Conservation (phyloP, 2,113 vertebrate genomes). For the Triplophysa dalaica region DNA sequence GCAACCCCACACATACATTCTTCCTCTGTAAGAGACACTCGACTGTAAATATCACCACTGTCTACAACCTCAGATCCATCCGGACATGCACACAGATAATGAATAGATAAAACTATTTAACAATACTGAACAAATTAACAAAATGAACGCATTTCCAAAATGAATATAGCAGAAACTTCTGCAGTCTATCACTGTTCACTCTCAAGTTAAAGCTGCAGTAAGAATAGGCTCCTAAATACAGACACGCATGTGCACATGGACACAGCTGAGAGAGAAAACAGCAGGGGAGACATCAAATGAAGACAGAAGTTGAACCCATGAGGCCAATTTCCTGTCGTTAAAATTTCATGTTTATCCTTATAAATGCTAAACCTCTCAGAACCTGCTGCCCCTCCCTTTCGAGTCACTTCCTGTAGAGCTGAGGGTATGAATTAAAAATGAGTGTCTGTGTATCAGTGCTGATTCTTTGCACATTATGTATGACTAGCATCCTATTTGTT, state of each 20-base stretch:
- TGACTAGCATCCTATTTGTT: slow-evolving; percentile 20
- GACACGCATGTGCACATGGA: slow-evolving; percentile 19
- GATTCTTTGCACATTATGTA: slow-evolving; percentile 27
- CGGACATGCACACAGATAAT: neutral
- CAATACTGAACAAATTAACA: too few relatives aligned
- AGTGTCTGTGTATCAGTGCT: slow-evolving; percentile 29
- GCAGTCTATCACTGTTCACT: neutral
- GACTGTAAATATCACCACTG: slow-evolving; percentile 17
- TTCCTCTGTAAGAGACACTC: slow-evolving; percentile 1
- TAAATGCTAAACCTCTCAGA: slow-evolving; percentile 53
- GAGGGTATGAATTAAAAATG: slow-evolving; percentile 55
- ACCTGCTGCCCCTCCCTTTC: slow-evolving; percentile 40
- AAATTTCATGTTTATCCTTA: slow-evolving; percentile 60
- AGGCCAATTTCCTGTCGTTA: slow-evolving; percentile 59
- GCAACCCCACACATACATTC: slow-evolving; percentile 8
- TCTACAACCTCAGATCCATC: neutral
- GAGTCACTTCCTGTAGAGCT: slow-evolving; percentile 52
- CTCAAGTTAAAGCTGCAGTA: neutral
- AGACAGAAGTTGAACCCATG: slow-evolving; percentile 47
- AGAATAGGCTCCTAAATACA: neutral
- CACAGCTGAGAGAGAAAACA: slow-evolving; percentile 32
- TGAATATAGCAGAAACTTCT: neutral
- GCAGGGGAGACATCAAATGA: slow-evolving; percentile 51
- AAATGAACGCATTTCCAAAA: too few relatives aligned
- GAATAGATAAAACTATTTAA: too few relatives aligned